Conservation (phyloP, 2,113 vertebrate genomes). For the Struthio camelus region DNA sequence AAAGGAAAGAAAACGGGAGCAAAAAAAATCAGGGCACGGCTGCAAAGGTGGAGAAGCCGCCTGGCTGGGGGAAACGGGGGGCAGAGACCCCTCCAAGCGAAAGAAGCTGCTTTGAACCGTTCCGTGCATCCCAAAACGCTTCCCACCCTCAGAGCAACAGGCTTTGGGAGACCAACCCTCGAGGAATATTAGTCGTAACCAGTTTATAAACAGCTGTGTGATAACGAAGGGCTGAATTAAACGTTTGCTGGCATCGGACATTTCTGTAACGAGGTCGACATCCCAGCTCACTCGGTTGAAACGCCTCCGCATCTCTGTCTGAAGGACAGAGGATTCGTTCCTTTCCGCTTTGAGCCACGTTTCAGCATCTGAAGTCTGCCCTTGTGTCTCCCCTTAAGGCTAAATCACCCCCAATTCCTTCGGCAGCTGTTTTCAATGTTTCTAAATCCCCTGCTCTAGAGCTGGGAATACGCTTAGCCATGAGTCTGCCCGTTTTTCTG, state of each 20-base stretch:
- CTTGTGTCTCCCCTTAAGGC: accelerated
- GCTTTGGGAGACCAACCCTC: too few species aligned
- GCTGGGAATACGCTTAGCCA: accelerated
- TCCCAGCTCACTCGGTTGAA: neutral
- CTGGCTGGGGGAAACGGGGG: neutral
- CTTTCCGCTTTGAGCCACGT: accelerated
- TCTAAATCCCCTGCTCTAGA: neutral
- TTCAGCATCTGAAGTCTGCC: accelerated
- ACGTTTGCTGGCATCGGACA: accelerated
- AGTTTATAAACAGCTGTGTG: accelerated
- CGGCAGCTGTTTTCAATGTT: accelerated
- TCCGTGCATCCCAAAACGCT: accelerated
- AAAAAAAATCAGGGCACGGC: accelerated
- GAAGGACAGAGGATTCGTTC: too few species aligned
- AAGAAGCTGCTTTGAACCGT: too few species aligned
- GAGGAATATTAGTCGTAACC: accelerated
- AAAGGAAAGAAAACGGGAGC: neutral
- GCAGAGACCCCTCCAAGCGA: neutral
- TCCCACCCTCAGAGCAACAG: accelerated
- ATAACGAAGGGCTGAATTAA: accelerated
- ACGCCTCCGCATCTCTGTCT: too few species aligned
- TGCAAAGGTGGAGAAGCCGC: neutral
- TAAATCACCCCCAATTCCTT: accelerated
- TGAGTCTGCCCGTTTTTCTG: accelerated
- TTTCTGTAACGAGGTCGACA: accelerated